Conservation (phyloP, 2,888 invertebrate species). For the Apamea epomidion region DNA sequence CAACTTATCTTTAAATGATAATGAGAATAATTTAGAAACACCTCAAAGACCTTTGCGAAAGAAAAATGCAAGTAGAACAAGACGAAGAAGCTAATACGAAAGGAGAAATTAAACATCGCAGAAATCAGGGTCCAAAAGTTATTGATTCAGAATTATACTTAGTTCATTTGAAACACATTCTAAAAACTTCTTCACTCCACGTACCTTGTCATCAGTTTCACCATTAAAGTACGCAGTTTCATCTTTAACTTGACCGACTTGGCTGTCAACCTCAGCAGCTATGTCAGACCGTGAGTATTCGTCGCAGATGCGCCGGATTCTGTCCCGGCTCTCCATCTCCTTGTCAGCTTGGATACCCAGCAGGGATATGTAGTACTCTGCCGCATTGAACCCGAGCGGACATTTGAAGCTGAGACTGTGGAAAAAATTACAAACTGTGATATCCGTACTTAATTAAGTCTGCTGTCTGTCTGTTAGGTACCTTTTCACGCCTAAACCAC, state of each 20-base stretch:
- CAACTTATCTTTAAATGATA: background rate
- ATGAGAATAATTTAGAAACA: background rate
- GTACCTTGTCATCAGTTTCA: conserved; percentile 80
- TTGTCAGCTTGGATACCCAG: conserved; percentile 86
- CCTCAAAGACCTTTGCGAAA: background rate
- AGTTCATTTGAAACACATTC: background rate
- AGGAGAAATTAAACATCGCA: background rate
- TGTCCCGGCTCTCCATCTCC: conserved; percentile 83
- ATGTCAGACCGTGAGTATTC: conserved; percentile 89
- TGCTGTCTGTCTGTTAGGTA: background rate
- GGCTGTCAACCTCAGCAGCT: conserved; percentile 80
- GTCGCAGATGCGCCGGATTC: conserved; percentile 89
- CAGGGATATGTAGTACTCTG: conserved; percentile 95
- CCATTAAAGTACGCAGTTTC: conserved; percentile 86
- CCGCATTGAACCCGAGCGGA: conserved; percentile 95
- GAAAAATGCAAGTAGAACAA: background rate
- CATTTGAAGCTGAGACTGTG: conserved; percentile 92
- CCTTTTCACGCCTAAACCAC: background rate
- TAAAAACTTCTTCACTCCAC: background rate
- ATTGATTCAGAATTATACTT: background rate
- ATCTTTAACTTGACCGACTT: conserved; percentile 83
- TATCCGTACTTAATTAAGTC: background rate
- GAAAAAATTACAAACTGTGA: background rate
- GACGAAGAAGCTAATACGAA: background rate
- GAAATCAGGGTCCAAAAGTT: background rate